Evolutionary conservation across 1,140 invertebrate species (phyloP).

Genomic region (Drosophila parabipectinata): DNA sequence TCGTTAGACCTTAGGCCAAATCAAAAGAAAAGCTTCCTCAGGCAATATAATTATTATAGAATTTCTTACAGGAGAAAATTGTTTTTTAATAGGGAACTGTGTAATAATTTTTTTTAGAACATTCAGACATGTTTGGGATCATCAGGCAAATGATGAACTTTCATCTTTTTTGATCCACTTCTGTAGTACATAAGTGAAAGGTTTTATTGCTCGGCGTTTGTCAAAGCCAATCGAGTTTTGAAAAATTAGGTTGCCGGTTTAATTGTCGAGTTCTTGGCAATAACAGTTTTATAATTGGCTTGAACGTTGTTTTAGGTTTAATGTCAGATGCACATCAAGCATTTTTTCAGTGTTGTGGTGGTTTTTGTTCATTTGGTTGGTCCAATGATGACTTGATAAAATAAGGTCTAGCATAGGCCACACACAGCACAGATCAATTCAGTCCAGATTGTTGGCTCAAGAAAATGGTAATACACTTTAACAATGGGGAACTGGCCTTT

Average conservation of each 20-base stretch:
- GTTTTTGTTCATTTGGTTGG: slow-evolving; percentile 14
- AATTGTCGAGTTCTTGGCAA: slow-evolving; percentile 42
- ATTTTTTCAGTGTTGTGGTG: neutral
- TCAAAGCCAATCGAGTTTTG: slow-evolving; percentile 32
- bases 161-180: slow-evolving; percentile 9
- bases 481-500: slow-evolving; percentile 10
- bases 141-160: slow-evolving; percentile 2
- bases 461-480: slow-evolving; percentile 12
- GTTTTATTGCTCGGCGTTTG: slow-evolving; percentile 22
- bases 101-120: slow-evolving; percentile 10
- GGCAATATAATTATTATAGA: neutral
- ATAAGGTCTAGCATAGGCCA: slow-evolving; percentile 19
- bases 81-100: neutral
- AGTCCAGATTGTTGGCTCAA: slow-evolving; percentile 5
- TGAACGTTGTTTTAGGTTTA: slow-evolving; percentile 45
- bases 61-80: neutral
- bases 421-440: slow-evolving; percentile 36
- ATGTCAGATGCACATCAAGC: slow-evolving; percentile 63
- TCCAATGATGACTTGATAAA: slow-evolving; percentile 53
- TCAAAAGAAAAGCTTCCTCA: slow-evolving; percentile 1
- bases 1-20: slow-evolving; percentile 5
- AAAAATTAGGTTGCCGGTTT: slow-evolving; percentile 55
- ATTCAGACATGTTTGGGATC: slow-evolving; percentile 14
- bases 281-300: slow-evolving; percentile 47
- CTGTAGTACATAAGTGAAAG: slow-evolving; percentile 56